Percentiles rank a stretch among this genome's conserved stretches.
Conservation (phyloP, 2,888 invertebrate genomes). For the Cremastobaeus sp. region DNA sequence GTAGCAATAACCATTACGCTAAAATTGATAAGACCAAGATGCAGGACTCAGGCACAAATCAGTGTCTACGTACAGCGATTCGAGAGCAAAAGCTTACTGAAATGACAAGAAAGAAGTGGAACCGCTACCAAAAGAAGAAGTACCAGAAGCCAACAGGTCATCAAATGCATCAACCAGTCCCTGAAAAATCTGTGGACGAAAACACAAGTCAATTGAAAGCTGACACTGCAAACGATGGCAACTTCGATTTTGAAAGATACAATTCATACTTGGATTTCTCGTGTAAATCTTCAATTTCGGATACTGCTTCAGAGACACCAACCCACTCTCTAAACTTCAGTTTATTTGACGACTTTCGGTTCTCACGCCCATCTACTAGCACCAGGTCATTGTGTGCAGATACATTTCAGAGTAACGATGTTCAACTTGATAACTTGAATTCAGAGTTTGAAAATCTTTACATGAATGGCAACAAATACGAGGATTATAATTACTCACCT, state of each 20-base stretch:
- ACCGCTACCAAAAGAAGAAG: conserved; percentile 10
- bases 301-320: conserved; percentile 21
- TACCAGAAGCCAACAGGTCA: not conserved
- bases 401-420: conserved; percentile 9
- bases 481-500: not conserved
- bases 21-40: too few species aligned
- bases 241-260: not conserved
- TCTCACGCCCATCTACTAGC: conserved; percentile 25
- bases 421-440: conserved; percentile 13
- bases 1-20: too few species aligned
- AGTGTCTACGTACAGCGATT: conserved; percentile 1
- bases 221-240: not conserved
- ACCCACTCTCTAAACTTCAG: conserved; percentile 26
- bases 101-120: conserved; percentile 22
- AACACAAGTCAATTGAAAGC: conserved; percentile 1
- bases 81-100: conserved; percentile 33
- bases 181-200: not conserved
- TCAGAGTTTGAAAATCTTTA: conserved; percentile 34
- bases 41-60: too few species aligned
- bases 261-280: conserved; percentile 13
- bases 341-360: conserved; percentile 45
- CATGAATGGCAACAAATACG: conserved; percentile 3
- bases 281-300: conserved; percentile 16
- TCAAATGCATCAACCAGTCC: too few species aligned
- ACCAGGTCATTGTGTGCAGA: conserved; percentile 5